Conservation (phyloP, 2,797 vertebrate species). For the Kryptolebias ocellatus region DNA sequence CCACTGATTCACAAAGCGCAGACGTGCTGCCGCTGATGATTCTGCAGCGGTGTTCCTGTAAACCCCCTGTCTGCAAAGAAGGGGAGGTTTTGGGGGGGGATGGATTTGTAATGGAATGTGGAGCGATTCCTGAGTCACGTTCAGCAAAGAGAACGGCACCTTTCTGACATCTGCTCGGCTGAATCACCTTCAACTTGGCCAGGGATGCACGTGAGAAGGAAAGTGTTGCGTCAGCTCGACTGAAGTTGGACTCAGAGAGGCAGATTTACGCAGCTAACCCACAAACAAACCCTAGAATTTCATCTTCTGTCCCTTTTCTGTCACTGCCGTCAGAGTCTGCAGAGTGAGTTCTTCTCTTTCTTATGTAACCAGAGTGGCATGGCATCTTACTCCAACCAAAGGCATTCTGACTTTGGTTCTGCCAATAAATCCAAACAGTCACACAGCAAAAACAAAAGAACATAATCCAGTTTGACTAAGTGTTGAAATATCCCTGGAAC, state of each 20-base stretch:
- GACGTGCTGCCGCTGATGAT: conserved; percentile 71
- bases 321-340: conserved; percentile 25
- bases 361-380: conserved; percentile 67
- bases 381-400: conserved; percentile 68
- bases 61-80: conserved; percentile 61
- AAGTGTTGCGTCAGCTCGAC: conserved; percentile 44
- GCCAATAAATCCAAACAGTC: conserved; percentile 73
- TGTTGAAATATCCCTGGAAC: conserved; percentile 80
- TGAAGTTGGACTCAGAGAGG: conserved; percentile 17
- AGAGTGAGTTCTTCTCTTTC: conserved; percentile 61
- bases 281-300: conserved; percentile 1
- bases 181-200: conserved; percentile 67
- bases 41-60: conserved; percentile 81
- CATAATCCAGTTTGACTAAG: conserved; percentile 78
- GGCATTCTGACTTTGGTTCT: conserved; percentile 62
- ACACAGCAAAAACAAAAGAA: conserved; percentile 57
- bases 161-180: conserved; percentile 62
- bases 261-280: not conserved
- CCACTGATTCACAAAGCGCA: conserved; percentile 81
- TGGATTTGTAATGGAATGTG: conserved; percentile 72
- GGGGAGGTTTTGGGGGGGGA: conserved; percentile 34
- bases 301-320: conserved; percentile 18
- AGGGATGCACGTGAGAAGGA: conserved; percentile 35
- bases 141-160: conserved; percentile 61
- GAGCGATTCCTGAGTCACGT: conserved; percentile 68